Evolutionary conservation across 2,797 vertebrate species (phyloP).

Genomic region (Chloroceryle inda): DNA sequence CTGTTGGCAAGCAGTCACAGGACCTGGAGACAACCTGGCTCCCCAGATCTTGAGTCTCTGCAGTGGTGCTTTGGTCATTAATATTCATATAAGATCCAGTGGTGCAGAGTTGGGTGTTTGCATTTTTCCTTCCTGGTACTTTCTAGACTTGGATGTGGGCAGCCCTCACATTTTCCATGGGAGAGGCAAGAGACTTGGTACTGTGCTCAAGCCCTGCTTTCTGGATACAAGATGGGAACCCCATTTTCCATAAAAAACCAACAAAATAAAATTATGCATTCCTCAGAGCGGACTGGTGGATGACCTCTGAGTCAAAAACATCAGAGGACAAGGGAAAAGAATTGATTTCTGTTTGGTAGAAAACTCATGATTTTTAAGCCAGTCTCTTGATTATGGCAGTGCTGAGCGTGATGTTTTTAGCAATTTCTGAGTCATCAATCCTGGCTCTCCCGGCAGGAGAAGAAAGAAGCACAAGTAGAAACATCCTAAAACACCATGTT

Average conservation of each 20-base stretch:
- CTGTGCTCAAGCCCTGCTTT: not conserved
- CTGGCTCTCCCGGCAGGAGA: conserved; percentile 32
- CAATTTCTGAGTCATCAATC: conserved; percentile 71
- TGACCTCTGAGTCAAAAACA: not conserved
- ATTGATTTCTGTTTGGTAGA: conserved; percentile 51
- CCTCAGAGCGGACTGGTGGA: not conserved
- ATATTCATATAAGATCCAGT: conserved; percentile 50
- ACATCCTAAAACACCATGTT: not conserved
- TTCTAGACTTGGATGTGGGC: not conserved
- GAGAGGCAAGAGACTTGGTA: not conserved
- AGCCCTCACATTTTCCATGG: not conserved
- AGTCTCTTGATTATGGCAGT: conserved; percentile 35
- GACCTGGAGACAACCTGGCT: conserved; percentile 21
- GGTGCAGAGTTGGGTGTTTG: conserved; percentile 35
- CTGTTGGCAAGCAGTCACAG: conserved; percentile 39
- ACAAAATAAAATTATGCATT: not conserved
- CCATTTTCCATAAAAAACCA: not conserved
- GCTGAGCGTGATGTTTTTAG: conserved; percentile 62
- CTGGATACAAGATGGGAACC: not conserved
- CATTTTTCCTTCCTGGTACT: conserved; percentile 26
- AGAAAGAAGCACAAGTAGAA: not conserved
- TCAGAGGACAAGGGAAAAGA: not conserved
- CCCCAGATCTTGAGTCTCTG: not conserved
- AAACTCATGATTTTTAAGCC: conserved; percentile 59
- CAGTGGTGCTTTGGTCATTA: conserved; percentile 23